Conservation (phyloP, 2,888 invertebrate genomes). For the Tipula unca region DNA sequence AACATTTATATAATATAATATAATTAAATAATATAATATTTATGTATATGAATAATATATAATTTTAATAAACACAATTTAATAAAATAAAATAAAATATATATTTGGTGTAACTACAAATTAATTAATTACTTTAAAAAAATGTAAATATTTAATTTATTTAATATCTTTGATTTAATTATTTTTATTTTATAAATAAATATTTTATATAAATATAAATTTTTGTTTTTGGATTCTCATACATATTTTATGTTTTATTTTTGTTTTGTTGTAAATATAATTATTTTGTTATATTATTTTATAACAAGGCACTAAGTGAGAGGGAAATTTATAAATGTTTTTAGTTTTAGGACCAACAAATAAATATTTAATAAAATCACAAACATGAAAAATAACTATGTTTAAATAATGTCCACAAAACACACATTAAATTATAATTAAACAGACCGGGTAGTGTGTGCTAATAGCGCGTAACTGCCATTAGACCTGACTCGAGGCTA, state of each 20-base stretch:
- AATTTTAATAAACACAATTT: background rate
- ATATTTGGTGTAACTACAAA: conserved; percentile 2
- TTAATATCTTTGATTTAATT: background rate
- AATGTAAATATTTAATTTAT: background rate
- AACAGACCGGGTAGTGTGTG: background rate
- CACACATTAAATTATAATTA: background rate
- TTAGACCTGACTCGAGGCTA: background rate
- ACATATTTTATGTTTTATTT: background rate
- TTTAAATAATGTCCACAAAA: background rate
- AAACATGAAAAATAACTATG: background rate
- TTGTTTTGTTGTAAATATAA: background rate
- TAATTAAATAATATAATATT: background rate
- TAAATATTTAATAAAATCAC: background rate
- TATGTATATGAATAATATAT: background rate
- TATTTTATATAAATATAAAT: background rate
- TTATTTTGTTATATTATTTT: background rate
- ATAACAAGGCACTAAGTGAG: conserved; percentile 8
- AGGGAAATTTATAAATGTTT: background rate
- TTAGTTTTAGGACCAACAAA: background rate
- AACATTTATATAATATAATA: background rate
- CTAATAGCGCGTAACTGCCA: background rate
- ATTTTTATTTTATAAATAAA: background rate
- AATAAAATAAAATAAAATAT: background rate
- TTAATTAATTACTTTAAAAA: background rate
- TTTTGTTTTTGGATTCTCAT: background rate